phyloP scores from a whole-genome alignment of 1,140 invertebrate species.

The Mesaphorura yosii region DNA sequence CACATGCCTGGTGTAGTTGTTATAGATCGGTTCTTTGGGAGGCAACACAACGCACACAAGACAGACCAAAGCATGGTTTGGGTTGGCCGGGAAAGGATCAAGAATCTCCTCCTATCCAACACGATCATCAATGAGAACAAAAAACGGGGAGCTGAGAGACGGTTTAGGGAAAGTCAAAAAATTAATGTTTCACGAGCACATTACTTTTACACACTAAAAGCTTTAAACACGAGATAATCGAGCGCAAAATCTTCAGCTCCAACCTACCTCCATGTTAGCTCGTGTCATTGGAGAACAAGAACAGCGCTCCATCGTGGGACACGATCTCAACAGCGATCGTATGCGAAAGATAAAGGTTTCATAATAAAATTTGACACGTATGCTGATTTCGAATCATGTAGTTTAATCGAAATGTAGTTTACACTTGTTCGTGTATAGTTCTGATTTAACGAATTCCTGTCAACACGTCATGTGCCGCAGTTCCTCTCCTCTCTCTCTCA shows the following conservation, averaged over 20 bases:
- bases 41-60: conserved; percentile 26
- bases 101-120: conserved; percentile 31
- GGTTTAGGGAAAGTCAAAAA: conserved; percentile 28
- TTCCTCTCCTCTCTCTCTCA: no score
- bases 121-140: conserved; percentile 32
- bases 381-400: no score
- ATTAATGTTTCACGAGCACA: conserved; percentile 27
- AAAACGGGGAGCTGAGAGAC: conserved; percentile 19
- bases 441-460: no score
- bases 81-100: conserved; percentile 30
- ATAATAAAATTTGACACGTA: no score
- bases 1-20: not conserved
- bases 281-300: no score
- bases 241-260: conserved; percentile 13
- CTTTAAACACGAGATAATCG: conserved; percentile 26
- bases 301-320: no score
- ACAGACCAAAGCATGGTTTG: conserved; percentile 30
- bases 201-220: conserved; percentile 26
- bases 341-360: no score
- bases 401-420: conserved; percentile 26
- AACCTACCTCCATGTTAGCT: conserved; percentile 10
- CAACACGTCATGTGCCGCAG: no score
- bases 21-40: conserved; percentile 28
- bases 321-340: no score
- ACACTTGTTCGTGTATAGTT: conserved; percentile 24